phyloP scores from a whole-genome alignment of 2,797 vertebrate genomes.

The Yasuhikotakia modesta region DNA sequence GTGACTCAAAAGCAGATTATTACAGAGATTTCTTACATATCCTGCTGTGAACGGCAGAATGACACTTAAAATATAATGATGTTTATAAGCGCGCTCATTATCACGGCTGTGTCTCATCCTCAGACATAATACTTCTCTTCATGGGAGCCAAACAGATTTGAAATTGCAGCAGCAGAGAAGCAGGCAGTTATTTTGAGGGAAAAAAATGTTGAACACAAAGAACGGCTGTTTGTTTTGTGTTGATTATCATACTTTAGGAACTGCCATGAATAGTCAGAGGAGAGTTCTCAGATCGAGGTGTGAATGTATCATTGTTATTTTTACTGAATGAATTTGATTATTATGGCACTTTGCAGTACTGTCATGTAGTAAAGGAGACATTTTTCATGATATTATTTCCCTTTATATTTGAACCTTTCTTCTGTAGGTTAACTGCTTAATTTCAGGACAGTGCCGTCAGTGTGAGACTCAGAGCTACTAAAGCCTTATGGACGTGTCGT shows the following conservation, averaged over 20 bases:
- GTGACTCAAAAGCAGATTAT: slow-evolving; percentile 84
- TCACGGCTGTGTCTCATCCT: slow-evolving; percentile 70
- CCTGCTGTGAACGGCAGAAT: slow-evolving; percentile 81
- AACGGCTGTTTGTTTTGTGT: slow-evolving; percentile 64
- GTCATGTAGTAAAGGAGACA: too few relatives aligned
- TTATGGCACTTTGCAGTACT: too few relatives aligned
- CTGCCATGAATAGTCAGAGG: slow-evolving; percentile 33
- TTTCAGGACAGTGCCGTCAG: too few relatives aligned
- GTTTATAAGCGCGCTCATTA: slow-evolving; percentile 85
- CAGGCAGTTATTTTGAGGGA: slow-evolving; percentile 73
- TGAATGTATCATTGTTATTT: slow-evolving; percentile 16
- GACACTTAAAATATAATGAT: slow-evolving; percentile 87
- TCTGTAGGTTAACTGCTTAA: too few relatives aligned
- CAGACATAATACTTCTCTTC: slow-evolving; percentile 79
- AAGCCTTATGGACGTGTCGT: neutral
- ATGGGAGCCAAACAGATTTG: slow-evolving; percentile 79
- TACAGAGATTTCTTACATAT: slow-evolving; percentile 75
- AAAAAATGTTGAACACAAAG: slow-evolving; percentile 67
- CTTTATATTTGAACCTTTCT: too few relatives aligned
- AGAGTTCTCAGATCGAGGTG: slow-evolving; percentile 10
- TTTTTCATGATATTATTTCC: too few relatives aligned
- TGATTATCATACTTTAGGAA: slow-evolving; percentile 54
- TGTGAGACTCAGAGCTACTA: neutral
- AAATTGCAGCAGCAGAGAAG: slow-evolving; percentile 79
- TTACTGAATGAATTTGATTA: too few relatives aligned